Evolutionary conservation across 2,888 invertebrate genomes (phyloP).

Genomic region (Mystacides longicornis): DNA sequence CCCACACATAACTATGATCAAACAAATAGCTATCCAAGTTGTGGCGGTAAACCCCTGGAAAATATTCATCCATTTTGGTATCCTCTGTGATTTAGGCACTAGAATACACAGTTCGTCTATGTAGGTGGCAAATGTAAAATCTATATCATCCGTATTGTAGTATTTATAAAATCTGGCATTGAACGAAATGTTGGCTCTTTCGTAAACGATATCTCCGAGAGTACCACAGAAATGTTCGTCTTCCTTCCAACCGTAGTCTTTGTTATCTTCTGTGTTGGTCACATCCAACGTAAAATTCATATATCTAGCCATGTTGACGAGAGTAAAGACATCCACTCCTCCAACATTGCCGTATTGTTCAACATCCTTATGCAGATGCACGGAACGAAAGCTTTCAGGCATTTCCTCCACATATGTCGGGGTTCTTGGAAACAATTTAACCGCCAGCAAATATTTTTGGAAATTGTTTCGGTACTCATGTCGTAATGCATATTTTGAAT

Average conservation of each 20-base stretch:
- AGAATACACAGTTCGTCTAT: conserved; percentile 39
- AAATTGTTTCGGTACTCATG: conserved; percentile 32
- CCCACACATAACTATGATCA: no score
- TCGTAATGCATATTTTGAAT: no score
- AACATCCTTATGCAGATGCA: conserved; percentile 24
- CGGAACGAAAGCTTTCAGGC: conserved; percentile 25
- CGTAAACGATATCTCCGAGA: conserved; percentile 34
- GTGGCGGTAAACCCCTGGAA: conserved; percentile 31
- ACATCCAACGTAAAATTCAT: conserved; percentile 33
- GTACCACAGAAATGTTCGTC: conserved; percentile 30
- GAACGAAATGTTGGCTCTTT: conserved; percentile 34
- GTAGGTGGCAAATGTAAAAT: conserved; percentile 34
- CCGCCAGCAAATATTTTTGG: conserved; percentile 32
- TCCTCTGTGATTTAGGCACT: conserved; percentile 35
- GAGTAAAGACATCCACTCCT: conserved; percentile 35
- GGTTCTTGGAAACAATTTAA: conserved; percentile 32
- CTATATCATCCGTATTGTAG: conserved; percentile 33
- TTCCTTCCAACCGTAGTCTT: conserved; percentile 29
- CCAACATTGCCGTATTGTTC: conserved; percentile 27
- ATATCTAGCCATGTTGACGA: conserved; percentile 31
- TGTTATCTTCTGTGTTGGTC: conserved; percentile 28
- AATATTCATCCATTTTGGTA: conserved; percentile 39
- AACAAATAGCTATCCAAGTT: conserved; percentile 32
- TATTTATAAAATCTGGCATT: conserved; percentile 37
- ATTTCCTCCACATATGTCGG: conserved; percentile 29